A percentile compares a stretch with the other conserved stretches of the same genome.
Conservation (phyloP, 2,113 vertebrate species). For the Turdus rufiventris region DNA sequence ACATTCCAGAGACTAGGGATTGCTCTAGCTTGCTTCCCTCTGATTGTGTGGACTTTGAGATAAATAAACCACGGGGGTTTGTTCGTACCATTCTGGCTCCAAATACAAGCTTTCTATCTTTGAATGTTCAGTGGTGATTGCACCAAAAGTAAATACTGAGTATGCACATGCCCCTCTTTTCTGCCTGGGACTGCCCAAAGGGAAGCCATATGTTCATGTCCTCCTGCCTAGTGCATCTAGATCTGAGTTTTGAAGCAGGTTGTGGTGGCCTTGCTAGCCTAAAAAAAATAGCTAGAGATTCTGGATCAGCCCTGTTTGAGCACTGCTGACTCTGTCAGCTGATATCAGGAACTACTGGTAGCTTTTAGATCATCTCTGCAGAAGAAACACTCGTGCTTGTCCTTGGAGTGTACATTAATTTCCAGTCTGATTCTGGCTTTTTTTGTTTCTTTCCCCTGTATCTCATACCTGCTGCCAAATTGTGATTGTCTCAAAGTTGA, state of each 20-base stretch:
- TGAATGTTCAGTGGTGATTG: fast-evolving
- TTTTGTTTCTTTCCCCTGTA: background rate
- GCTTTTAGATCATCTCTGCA: background rate
- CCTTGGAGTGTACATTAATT: background rate
- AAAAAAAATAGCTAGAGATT: background rate
- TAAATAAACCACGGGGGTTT: background rate
- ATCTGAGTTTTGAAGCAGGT: background rate
- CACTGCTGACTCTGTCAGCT: background rate
- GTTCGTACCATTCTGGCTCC: background rate
- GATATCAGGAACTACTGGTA: background rate
- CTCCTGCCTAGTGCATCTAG: background rate
- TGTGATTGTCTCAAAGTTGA: background rate
- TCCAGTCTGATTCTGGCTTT: background rate
- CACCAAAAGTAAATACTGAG: background rate
- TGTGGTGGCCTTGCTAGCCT: background rate
- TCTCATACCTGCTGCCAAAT: background rate
- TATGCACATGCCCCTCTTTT: fast-evolving
- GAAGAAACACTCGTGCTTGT: background rate
- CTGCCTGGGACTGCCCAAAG: background rate
- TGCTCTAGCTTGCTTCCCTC: background rate
- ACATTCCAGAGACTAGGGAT: background rate
- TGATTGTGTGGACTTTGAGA: background rate
- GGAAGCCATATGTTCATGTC: fast-evolving
- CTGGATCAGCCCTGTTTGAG: background rate
- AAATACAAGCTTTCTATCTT: fast-evolving